These are phyloP conservation scores for Sebastes kiyomatsui DNA, from an alignment of 2,797 vertebrate species.

Conservation along the genomic window DNA sequence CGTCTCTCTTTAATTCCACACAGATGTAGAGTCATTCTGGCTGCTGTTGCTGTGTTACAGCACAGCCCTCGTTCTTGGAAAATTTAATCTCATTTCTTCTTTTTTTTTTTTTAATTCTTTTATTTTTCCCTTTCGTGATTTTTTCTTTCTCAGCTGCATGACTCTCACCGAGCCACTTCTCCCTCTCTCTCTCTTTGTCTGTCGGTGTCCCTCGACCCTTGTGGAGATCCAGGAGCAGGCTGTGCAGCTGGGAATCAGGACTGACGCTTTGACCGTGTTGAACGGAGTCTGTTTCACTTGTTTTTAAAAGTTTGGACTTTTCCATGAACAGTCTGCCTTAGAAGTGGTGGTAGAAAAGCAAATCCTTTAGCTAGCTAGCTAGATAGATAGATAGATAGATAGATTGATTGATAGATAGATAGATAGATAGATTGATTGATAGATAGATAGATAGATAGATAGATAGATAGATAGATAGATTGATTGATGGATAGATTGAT, in stretches of 20 bases:
- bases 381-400: too few relatives aligned
- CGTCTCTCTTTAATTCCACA: slow-evolving; percentile 53
- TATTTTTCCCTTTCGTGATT: slow-evolving; percentile 48
- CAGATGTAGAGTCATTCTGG: slow-evolving; percentile 57
- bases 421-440: too few relatives aligned
- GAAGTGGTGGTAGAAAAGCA: neutral
- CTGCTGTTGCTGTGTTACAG: slow-evolving; percentile 31
- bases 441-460: too few relatives aligned
- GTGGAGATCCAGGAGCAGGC: slow-evolving; percentile 64
- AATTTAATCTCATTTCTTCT: slow-evolving; percentile 64
- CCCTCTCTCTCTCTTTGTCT: slow-evolving; percentile 18
- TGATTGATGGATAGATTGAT: too few relatives aligned
- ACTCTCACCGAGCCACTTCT: slow-evolving; percentile 43
- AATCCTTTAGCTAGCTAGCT: neutral
- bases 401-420: fast-evolving
- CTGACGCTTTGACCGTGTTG: slow-evolving; percentile 1
- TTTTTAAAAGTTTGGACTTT: neutral
- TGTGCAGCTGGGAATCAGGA: slow-evolving; percentile 79
- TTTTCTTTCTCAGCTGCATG: slow-evolving; percentile 50
- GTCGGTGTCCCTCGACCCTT: slow-evolving; percentile 33
- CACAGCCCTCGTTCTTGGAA: slow-evolving; percentile 61
- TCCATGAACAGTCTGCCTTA: neutral
- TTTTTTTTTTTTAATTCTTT: slow-evolving; percentile 26
- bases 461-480: fast-evolving
- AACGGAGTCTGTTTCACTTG: neutral